A percentile compares a stretch with the other conserved stretches of the same genome.
phyloP scores from a whole-genome alignment of 2,797 vertebrate genomes.

The Lagocephalus sceleratus region DNA sequence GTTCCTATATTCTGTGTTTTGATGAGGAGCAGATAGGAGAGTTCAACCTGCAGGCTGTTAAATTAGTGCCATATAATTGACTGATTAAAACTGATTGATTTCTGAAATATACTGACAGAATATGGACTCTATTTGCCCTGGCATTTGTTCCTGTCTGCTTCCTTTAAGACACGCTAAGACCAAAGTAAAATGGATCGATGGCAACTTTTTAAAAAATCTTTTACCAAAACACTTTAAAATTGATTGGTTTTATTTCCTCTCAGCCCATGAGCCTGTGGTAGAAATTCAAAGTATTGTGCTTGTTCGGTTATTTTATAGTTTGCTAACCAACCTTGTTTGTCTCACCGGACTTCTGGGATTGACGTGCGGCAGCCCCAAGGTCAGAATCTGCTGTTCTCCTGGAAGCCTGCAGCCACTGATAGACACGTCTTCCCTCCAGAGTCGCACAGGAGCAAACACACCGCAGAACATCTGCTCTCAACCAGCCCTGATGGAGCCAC shows the following conservation, averaged over 20 bases:
- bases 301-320: no score
- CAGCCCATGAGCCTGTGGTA: neutral
- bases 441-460: conserved; percentile 88
- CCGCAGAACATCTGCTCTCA: conserved; percentile 99
- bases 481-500: conserved; percentile 93
- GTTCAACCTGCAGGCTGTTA: conserved; percentile 74
- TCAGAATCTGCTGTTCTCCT: conserved; percentile 88
- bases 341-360: conserved; percentile 51
- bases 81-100: conserved; percentile 82
- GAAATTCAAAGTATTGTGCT: conserved; percentile 16
- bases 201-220: neutral
- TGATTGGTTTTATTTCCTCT: no score
- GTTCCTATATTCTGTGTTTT: conserved; percentile 71
- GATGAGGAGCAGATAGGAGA: conserved; percentile 58
- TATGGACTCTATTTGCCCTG: conserved; percentile 64
- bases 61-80: conserved; percentile 77
- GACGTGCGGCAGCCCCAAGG: conserved; percentile 88
- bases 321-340: conserved; percentile 34
- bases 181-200: conserved; percentile 28
- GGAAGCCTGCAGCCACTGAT: conserved; percentile 89
- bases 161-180: conserved; percentile 30
- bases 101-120: conserved; percentile 62
- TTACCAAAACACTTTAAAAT: no score
- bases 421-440: conserved; percentile 95
- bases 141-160: conserved; percentile 61